phyloP scores from a whole-genome alignment of 2,797 vertebrate species.

The Vultur gryphus region DNA sequence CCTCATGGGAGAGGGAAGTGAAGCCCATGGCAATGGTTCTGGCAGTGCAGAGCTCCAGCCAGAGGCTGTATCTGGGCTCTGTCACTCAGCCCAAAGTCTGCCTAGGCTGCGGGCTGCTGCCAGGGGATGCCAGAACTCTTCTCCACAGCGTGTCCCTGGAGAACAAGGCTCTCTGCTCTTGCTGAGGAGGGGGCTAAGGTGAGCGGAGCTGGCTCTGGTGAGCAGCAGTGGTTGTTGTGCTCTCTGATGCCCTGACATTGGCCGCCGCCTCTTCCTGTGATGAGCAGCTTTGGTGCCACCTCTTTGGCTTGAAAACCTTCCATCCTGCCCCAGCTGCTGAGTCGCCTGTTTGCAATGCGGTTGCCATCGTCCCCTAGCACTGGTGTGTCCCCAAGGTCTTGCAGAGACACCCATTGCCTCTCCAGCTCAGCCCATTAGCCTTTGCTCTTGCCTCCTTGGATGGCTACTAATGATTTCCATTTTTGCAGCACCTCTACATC shows the following conservation, averaged over 20 bases:
- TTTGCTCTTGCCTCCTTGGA: background rate
- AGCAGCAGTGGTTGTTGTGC: background rate
- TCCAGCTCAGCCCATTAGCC: background rate
- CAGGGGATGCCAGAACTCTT: background rate
- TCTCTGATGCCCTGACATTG: background rate
- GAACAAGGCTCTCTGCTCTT: background rate
- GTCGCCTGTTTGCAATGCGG: background rate
- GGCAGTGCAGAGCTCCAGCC: background rate
- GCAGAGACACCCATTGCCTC: background rate
- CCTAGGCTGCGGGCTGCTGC: background rate
- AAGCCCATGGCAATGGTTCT: background rate
- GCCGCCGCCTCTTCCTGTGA: background rate
- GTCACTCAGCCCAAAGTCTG: background rate
- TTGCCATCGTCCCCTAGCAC: background rate
- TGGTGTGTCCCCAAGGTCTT: background rate
- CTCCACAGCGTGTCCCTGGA: background rate
- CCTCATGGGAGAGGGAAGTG: background rate
- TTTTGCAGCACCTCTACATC: background rate
- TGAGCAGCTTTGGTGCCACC: background rate
- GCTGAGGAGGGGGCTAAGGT: background rate
- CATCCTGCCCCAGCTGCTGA: background rate
- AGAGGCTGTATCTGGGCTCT: background rate
- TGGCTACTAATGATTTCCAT: background rate
- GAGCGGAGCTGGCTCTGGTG: too few relatives aligned
- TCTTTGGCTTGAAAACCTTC: background rate